Evolutionary conservation across 2,888 invertebrate species (phyloP), one percentile per base, ranked within the genome.

Genomic region (Noctuana brunneofusca): DNA sequence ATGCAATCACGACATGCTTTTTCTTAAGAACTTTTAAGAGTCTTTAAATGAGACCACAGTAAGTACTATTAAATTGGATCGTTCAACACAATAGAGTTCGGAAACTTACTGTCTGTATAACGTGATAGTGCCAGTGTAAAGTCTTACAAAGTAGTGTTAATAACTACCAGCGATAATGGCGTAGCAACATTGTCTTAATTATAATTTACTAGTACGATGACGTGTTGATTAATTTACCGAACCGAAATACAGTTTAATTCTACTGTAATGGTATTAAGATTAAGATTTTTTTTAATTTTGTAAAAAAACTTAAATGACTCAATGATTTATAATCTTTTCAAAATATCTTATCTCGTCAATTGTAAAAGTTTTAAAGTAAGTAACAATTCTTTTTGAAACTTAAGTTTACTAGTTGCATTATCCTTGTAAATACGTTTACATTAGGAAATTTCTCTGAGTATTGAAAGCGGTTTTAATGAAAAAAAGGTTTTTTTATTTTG

Each of bases 401-500:
- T 11, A 41, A 24, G 53, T 35, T 35, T 35, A 53, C 53, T 35
- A 8, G 18, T 32, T 53, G 22, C n/a, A 20, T 53, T 53, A 53
- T 20, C 53, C 22, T 35, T 22, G 16, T 18, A 9, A 9, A 27
- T 27, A 9, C 27, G 9, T 27, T 27, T 30, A 30, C 50, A 8
- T 11, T 20, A 11, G 30, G 30, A 30, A 35, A 14, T 38, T 22
- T n/a, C 12, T 24, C 22, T 38, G 8, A 14, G 16, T 24, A 14
- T 54, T 54, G 11, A 16, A 16, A 38, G 11, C 16, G 16, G 24
- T 54, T 54, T n/a, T n/a, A 20, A n/a, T 27, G 24, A 53, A 43
- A 53, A 46, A 48, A 27, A 46, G 38, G 53, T 52, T 63, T 63
- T 58, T 58, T 48, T 48, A 43, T 58, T 64, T 64, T 64, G 63